phyloP scores from a whole-genome alignment of 2,888 invertebrate genomes.

The Tuta absoluta region DNA sequence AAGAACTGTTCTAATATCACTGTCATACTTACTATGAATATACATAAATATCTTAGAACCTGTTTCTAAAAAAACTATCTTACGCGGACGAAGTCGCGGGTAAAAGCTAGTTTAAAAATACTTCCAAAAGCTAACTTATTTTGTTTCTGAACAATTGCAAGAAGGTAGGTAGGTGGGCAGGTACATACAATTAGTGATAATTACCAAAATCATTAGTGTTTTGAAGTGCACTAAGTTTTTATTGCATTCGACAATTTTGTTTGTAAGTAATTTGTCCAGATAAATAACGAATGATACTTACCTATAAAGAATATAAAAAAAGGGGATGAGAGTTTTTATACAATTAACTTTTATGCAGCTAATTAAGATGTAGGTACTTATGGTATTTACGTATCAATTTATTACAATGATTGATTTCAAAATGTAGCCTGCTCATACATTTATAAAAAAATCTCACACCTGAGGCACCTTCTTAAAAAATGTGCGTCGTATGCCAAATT shows the following conservation, averaged over 20 bases:
- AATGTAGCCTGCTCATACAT: not conserved
- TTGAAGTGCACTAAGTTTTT: slow-evolving; percentile 14
- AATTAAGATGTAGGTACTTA: too few relatives aligned
- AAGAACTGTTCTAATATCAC: too few relatives aligned
- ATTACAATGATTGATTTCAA: not conserved
- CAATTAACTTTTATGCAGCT: not conserved
- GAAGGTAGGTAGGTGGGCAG: not conserved
- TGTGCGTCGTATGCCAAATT: not conserved
- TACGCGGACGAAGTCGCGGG: too few relatives aligned
- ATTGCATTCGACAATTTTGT: slow-evolving; percentile 4
- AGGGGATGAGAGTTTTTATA: not conserved
- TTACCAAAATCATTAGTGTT: slow-evolving; percentile 15
- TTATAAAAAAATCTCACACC: too few relatives aligned
- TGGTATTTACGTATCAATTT: not conserved
- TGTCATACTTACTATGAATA: too few relatives aligned
- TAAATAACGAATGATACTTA: not conserved
- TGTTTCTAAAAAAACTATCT: too few relatives aligned
- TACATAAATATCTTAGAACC: too few relatives aligned
- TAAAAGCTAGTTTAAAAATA: too few relatives aligned
- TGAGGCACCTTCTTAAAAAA: not conserved
- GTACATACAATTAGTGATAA: slow-evolving; percentile 23
- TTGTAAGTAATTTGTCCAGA: not conserved
- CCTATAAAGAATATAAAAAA: not conserved
- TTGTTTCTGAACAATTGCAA: not conserved
- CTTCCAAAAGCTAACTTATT: too few relatives aligned